Percentiles rank a stretch among this genome's conserved stretches.
phyloP scores from a whole-genome alignment of 2,113 vertebrate genomes.

The Bubo blakistoni region DNA sequence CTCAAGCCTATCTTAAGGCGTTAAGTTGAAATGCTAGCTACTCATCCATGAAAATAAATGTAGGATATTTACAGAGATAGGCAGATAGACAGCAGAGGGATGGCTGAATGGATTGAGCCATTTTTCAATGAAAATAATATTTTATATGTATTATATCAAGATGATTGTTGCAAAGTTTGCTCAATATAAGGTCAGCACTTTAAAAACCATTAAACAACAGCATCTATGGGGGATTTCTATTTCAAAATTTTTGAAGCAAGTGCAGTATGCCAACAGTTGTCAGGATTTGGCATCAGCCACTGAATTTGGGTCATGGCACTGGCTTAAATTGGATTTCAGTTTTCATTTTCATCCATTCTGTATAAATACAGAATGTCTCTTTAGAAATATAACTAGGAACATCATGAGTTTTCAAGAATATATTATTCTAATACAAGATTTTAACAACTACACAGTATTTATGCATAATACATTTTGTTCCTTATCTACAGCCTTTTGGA shows the following conservation, averaged over 20 bases:
- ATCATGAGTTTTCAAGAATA: slow-evolving; percentile 74
- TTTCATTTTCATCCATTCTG: slow-evolving; percentile 58
- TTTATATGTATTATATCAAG: slow-evolving; percentile 26
- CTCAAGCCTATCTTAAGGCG: slow-evolving; percentile 80
- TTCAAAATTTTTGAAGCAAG: slow-evolving; percentile 34
- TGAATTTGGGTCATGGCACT: slow-evolving; percentile 57
- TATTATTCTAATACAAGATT: slow-evolving; percentile 78
- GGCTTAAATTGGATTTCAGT: slow-evolving; percentile 62
- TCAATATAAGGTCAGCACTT: slow-evolving; percentile 22
- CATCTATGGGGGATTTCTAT: not conserved
- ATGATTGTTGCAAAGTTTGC: slow-evolving; percentile 32
- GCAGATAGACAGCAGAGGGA: slow-evolving; percentile 71
- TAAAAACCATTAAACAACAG: not conserved
- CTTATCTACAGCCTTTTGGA: slow-evolving; percentile 89
- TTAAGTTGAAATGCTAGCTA: slow-evolving; percentile 75
- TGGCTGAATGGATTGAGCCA: slow-evolving; percentile 67
- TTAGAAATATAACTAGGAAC: slow-evolving; percentile 64
- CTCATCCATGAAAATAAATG: slow-evolving; percentile 78
- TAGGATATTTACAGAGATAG: slow-evolving; percentile 73
- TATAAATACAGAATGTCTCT: slow-evolving; percentile 64
- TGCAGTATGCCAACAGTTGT: slow-evolving; percentile 49
- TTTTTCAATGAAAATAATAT: slow-evolving; percentile 61
- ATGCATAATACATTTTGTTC: slow-evolving; percentile 81
- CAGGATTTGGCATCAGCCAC: slow-evolving; percentile 10
- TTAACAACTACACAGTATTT: slow-evolving; percentile 76